Evolutionary conservation across 2,888 invertebrate genomes (phyloP), one percentile per base, ranked within the genome.

Genomic region (Podotricha telesiphe): DNA sequence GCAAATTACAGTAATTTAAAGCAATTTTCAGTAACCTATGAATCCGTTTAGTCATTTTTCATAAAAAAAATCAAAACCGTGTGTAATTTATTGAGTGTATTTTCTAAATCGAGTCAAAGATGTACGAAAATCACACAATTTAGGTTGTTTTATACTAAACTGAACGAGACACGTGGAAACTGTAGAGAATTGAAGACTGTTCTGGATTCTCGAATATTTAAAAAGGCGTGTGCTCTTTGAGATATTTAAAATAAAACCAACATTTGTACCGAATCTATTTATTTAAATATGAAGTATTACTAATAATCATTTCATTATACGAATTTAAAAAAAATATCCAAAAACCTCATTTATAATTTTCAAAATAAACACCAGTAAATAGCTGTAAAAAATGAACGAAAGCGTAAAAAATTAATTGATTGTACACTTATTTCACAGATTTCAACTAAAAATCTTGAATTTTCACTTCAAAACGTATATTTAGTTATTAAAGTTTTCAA

Each of bases 101-200:
- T 37, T 3, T 40, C 2, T 6, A 51, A 51, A 51, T 51, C 11
- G 13, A 13, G 22, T 7, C 7, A 15, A 22, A 28, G n/a, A 8
- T 28, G 3, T n/a, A 20, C 19, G n/a, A 42, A 8, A 58, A 58
- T n/a, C 4, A n/a, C 20, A 22, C 3, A 10, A 59, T 22, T 42
- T 59, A 45, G 59, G 59, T 59, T 59, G 45, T n/a, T 59, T 59
- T 42, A n/a, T 15, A 59, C n/a, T 22, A 6, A 7, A 17, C 1
- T n/a, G 11, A n/a, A n/a, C 6, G 10, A n/a, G 22, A 22, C 59
- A 59, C 59, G 42, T 59, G 45, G 59, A 59, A n/a, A 22, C 10
- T 37, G 28, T 28, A 7, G 4, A 22, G 5, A n/a, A 19, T 59
- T 45, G 15, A 20, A 59, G 59, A 45, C 6, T 8, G 20, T 59